phyloP scores from a whole-genome alignment of 2,797 vertebrate species.

The Neosalanx taihuensis region DNA sequence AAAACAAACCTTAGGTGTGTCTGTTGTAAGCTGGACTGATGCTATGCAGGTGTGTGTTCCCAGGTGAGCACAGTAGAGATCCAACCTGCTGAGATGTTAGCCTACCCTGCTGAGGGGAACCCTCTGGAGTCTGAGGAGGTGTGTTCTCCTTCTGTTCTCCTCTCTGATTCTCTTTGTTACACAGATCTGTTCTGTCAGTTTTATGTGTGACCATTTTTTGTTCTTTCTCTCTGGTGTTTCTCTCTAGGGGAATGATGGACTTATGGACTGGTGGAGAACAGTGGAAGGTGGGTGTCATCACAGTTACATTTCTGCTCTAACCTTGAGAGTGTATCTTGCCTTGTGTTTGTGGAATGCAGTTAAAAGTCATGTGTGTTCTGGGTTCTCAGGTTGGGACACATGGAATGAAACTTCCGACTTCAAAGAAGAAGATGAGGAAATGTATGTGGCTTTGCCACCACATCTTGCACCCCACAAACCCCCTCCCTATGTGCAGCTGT shows the following conservation, averaged over 20 bases:
- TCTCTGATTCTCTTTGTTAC: background rate
- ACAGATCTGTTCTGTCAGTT: background rate
- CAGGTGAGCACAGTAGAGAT: slow-evolving; percentile 61
- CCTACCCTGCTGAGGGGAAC: slow-evolving; percentile 48
- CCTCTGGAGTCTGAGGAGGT: slow-evolving; percentile 35
- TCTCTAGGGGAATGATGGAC: slow-evolving; percentile 56
- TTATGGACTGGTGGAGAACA: slow-evolving; percentile 68
- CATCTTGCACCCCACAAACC: background rate
- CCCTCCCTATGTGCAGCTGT: background rate
- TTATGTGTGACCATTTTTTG: background rate
- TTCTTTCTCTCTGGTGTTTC: background rate
- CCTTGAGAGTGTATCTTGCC: background rate
- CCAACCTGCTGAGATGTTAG: slow-evolving; percentile 63
- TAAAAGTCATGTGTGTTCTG: background rate
- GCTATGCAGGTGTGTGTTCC: background rate
- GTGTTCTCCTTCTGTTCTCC: too few relatives aligned
- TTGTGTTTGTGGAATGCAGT: background rate
- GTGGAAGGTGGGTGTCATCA: slow-evolving; percentile 54
- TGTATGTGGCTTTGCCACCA: slow-evolving; percentile 40
- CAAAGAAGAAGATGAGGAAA: slow-evolving; percentile 51
- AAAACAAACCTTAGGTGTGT: background rate
- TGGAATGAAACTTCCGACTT: slow-evolving; percentile 62
- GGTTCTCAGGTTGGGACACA: slow-evolving; percentile 62
- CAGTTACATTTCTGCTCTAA: background rate
- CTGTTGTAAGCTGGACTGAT: too few relatives aligned